Conservation (phyloP, 2,888 invertebrate genomes). For the Perithous albicinctus region DNA sequence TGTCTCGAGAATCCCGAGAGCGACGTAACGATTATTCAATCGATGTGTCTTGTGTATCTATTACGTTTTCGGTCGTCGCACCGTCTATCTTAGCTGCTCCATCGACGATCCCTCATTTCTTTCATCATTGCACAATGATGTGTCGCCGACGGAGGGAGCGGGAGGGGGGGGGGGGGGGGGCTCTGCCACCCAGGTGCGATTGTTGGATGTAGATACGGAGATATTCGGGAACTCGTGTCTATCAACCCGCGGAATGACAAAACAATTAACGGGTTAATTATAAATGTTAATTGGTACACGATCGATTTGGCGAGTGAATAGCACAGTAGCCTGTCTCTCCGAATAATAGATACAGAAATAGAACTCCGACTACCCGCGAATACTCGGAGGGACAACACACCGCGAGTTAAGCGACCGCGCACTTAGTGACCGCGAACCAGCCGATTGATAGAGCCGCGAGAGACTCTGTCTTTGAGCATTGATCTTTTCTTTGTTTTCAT, state of each 20-base stretch:
- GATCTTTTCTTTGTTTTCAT: conserved; percentile 17
- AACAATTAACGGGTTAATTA: conserved; percentile 79
- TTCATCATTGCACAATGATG: conserved; percentile 55
- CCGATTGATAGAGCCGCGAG: conserved; percentile 75
- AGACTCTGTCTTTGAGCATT: conserved; percentile 33
- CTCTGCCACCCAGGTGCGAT: not conserved
- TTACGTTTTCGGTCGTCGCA: conserved; percentile 59
- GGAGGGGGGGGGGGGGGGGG: too few relatives aligned
- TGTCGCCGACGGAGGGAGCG: not conserved
- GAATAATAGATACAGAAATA: conserved; percentile 84
- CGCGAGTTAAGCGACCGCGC: conserved; percentile 58
- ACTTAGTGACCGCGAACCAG: conserved; percentile 76
- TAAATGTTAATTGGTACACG: conserved; percentile 84
- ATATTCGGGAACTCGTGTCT: conserved; percentile 55
- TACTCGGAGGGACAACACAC: conserved; percentile 41
- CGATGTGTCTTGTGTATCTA: conserved; percentile 58
- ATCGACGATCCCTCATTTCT: conserved; percentile 62
- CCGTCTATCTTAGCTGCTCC: conserved; percentile 53
- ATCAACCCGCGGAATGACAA: conserved; percentile 39
- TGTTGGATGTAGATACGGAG: conserved; percentile 41
- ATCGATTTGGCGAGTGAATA: conserved; percentile 84
- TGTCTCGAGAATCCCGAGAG: conserved; percentile 27
- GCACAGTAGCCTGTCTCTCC: conserved; percentile 79
- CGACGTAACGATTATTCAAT: conserved; percentile 68
- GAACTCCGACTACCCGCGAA: conserved; percentile 75